Conservation (phyloP, 2,888 invertebrate species). For the Tyria jacobaeae region DNA sequence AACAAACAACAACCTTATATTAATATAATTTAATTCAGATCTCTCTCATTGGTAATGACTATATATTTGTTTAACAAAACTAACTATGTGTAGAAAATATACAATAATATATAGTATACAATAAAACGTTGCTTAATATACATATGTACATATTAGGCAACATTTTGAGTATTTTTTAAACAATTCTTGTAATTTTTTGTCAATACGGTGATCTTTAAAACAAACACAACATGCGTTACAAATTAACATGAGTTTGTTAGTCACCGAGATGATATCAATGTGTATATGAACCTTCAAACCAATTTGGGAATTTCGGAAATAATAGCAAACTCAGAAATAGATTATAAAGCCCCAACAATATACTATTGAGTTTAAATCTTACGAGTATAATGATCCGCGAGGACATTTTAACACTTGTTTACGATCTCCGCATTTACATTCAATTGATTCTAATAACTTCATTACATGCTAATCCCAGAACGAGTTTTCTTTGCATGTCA, state of each 20-base stretch:
- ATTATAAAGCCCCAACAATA: neutral
- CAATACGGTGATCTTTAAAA: no score
- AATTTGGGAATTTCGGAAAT: neutral
- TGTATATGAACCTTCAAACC: no score
- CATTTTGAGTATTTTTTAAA: no score
- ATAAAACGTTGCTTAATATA: no score
- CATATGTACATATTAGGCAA: no score
- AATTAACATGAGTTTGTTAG: no score
- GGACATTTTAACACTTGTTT: slow-evolving; percentile 7
- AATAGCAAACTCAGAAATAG: neutral
- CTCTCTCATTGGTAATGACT: slow-evolving; percentile 2
- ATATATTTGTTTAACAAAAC: no score
- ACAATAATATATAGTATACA: no score
- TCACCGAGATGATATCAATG: no score
- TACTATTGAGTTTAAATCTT: neutral
- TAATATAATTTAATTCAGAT: neutral
- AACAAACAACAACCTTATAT: neutral
- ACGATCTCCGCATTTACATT: slow-evolving; percentile 4
- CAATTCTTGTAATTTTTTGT: no score
- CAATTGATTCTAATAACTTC: slow-evolving; percentile 13
- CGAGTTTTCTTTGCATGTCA: neutral
- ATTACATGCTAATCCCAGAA: neutral
- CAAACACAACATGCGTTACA: no score
- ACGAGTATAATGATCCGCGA: slow-evolving; percentile 7
- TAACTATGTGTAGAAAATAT: no score